Evolutionary conservation across 2,797 vertebrate species (phyloP).

Genomic region (Gallinago nigripennis): DNA sequence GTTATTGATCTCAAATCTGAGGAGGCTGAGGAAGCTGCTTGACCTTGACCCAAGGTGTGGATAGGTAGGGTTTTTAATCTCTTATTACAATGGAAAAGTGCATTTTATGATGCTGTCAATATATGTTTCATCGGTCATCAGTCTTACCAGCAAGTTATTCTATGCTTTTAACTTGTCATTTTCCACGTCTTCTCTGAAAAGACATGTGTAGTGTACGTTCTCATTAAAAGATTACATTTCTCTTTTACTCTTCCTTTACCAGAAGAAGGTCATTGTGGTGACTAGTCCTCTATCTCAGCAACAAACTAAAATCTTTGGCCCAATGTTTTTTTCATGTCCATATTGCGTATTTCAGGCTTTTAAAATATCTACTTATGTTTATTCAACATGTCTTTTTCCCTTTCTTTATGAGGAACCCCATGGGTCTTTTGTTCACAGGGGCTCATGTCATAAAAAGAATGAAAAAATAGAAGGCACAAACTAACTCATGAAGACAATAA

Average conservation of each 20-base stretch:
- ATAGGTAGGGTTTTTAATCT: background rate
- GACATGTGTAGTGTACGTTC: background rate
- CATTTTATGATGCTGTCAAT: background rate
- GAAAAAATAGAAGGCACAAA: background rate
- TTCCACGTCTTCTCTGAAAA: background rate
- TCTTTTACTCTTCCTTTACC: background rate
- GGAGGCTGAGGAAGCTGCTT: background rate
- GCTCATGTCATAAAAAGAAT: background rate
- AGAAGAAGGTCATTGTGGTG: background rate
- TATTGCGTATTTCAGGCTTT: background rate
- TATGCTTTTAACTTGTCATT: background rate
- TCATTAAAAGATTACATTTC: background rate
- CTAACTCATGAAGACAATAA: background rate
- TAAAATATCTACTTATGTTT: background rate
- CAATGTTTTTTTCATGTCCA: background rate
- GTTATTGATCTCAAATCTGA: conserved; percentile 23
- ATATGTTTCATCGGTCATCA: background rate
- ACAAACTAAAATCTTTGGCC: background rate
- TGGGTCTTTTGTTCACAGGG: background rate
- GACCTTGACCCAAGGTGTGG: conserved; percentile 25
- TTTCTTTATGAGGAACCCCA: background rate
- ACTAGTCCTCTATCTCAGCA: background rate
- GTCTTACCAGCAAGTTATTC: background rate
- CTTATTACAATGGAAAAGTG: background rate
- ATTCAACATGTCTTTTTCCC: background rate